These are phyloP conservation scores for Molothrus ater DNA, from an alignment of 2,797 vertebrate species.

Conservation along the genomic window DNA sequence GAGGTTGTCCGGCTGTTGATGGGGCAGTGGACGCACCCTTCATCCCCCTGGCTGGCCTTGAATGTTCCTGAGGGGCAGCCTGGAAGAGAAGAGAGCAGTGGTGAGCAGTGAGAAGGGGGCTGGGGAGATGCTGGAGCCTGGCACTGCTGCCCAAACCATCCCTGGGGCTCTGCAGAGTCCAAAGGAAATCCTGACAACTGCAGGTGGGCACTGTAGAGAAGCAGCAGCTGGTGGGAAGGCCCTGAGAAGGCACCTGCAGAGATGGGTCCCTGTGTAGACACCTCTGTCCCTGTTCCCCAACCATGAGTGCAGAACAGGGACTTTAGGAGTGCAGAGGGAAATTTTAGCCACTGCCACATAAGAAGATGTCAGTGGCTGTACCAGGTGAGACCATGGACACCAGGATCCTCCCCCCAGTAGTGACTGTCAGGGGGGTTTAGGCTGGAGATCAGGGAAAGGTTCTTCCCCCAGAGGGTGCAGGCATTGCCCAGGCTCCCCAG, in stretches of 20 bases:
- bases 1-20: constrained; percentile 92
- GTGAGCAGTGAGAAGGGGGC: background rate
- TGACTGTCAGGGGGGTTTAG: rapidly evolving
- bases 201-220: background rate
- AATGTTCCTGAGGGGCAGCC: constrained; percentile 90
- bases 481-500: background rate
- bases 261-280: background rate
- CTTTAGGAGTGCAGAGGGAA: background rate
- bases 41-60: constrained; percentile 91
- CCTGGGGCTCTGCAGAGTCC: background rate
- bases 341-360: rapidly evolving
- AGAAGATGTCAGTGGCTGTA: rapidly evolving
- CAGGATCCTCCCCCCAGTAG: background rate
- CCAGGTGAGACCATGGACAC: background rate
- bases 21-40: constrained; percentile 88
- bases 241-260: background rate
- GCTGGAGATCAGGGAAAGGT: rapidly evolving
- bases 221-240: background rate
- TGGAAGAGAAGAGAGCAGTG: constrained; percentile 54
- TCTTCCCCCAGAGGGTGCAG: background rate
- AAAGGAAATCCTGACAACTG: background rate
- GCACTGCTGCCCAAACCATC: background rate
- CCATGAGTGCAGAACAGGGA: rapidly evolving
- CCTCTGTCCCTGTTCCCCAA: background rate
- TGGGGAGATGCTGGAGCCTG: background rate